phyloP scores from a whole-genome alignment of 2,888 invertebrate species.

The Ceratothoa steindachneri region DNA sequence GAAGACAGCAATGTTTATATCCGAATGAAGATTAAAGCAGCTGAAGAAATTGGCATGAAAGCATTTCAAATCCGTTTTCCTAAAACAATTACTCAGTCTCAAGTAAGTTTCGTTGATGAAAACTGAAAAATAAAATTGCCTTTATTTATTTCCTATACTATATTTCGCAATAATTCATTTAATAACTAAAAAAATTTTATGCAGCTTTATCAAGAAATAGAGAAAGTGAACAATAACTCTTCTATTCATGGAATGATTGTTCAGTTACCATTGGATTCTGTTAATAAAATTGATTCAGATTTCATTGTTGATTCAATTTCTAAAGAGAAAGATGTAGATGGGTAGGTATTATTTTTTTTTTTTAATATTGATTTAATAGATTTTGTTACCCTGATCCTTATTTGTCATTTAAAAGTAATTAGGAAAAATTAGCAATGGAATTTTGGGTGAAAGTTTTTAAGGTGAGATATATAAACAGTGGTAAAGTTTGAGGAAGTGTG shows the following conservation, averaged over 20 bases:
- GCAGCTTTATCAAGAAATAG: constrained; percentile 66
- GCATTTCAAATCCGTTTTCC: constrained; percentile 77
- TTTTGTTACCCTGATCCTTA: no score
- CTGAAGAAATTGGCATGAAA: constrained; percentile 80
- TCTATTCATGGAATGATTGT: constrained; percentile 90
- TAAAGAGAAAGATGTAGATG: constrained; percentile 91
- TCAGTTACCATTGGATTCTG: constrained; percentile 88
- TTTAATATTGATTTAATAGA: no score
- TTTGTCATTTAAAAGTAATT: no score
- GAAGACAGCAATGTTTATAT: constrained; percentile 99
- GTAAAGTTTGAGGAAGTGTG: no score
- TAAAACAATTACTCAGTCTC: constrained; percentile 41
- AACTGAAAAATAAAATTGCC: no score
- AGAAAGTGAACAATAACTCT: constrained; percentile 74
- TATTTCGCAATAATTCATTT: no score
- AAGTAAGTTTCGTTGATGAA: constrained; percentile 28
- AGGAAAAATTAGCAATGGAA: no score
- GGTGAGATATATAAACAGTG: no score
- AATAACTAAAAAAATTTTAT: no score
- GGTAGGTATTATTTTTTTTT: constrained; percentile 61
- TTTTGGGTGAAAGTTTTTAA: no score
- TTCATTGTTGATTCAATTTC: constrained; percentile 80
- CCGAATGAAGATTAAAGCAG: constrained; percentile 88
- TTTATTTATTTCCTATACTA: no score
- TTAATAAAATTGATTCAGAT: constrained; percentile 76